Conservation (phyloP, 2,797 vertebrate genomes). For the Eidolon dupreanum region DNA sequence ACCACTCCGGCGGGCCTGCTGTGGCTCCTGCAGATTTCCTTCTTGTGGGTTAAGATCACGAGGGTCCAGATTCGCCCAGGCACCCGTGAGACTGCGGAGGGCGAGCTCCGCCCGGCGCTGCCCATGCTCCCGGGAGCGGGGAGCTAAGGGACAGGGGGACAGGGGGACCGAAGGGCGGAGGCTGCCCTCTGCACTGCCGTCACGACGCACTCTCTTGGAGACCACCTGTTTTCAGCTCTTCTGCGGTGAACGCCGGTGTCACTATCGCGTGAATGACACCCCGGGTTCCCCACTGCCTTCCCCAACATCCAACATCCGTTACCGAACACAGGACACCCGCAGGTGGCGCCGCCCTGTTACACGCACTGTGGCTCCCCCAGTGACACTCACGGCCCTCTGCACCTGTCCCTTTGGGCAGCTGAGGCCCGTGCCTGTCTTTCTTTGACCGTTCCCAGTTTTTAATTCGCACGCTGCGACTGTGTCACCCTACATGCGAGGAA, state of each 20-base stretch:
- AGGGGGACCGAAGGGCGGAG: neutral
- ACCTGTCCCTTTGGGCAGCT: constrained; percentile 48
- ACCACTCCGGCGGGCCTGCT: neutral
- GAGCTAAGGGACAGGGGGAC: too few species aligned
- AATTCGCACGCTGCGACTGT: neutral
- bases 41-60: neutral
- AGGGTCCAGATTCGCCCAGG: neutral
- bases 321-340: neutral
- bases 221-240: constrained; percentile 34
- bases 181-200: neutral
- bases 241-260: neutral
- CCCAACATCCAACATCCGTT: neutral
- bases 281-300: neutral
- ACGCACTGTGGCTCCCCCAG: neutral
- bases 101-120: neutral
- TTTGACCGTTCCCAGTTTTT: constrained; percentile 16
- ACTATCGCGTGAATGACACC: neutral
- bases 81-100: neutral
- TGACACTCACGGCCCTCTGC: constrained; percentile 42
- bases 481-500: neutral
- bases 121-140: too few species aligned
- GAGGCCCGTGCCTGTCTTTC: neutral
- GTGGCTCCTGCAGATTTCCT: neutral
- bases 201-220: neutral
- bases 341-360: neutral